Base-by-base conservation (phyloP, 2,113 vertebrate genomes). In the Canis aureus region DNA sequence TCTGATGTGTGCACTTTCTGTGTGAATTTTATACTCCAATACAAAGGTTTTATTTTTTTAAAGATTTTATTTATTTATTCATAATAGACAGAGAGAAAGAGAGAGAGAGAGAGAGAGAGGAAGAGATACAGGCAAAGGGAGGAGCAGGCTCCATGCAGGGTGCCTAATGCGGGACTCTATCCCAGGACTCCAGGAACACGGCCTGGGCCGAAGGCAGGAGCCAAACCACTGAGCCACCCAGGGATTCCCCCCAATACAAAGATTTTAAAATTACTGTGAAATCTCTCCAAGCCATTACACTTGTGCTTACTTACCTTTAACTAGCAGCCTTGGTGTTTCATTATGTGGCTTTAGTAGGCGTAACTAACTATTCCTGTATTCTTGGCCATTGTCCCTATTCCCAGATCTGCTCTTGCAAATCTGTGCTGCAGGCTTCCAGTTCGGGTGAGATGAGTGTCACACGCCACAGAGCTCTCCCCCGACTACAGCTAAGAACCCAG, bases 391-490 rank as follows among this genome's bases (percentile, higher is more conserved):
- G 3, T 59, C n/a, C 17, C 4, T 23, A 7, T 49, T n/a, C 16
- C 55, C 38, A 15, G 19, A 16, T 23, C 60, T 23, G 19, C 87
- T 35, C 43, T 25, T 3, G 38, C 43, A n/a, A 22, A 53, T 51
- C 12, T 15, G 35, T 5, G 9, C 73, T 25, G 13, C 20, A 53
- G 17, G 17, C 35, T 49, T 43, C 27, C 20, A 60, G 12, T 22
- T 51, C 35, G 0, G 59, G 29, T 35, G 1, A 78, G 20, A 64
- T 23, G 73, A 85, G 43, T 22, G 86, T 43, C 35, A 43, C 35
- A 6, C 4, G 13, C 35, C 25, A 57, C 0, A 19, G 13, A 60
- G 19, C 25, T 43, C 25, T 35, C 4, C 0, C 4, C 55, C 1
- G 55, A 60, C 8, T 1, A 8, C 16, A 49, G 5, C 17, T n/a